These are phyloP conservation scores for Plecotus auritus DNA, from an alignment of 2,113 vertebrate species.

Conservation along the genomic window DNA sequence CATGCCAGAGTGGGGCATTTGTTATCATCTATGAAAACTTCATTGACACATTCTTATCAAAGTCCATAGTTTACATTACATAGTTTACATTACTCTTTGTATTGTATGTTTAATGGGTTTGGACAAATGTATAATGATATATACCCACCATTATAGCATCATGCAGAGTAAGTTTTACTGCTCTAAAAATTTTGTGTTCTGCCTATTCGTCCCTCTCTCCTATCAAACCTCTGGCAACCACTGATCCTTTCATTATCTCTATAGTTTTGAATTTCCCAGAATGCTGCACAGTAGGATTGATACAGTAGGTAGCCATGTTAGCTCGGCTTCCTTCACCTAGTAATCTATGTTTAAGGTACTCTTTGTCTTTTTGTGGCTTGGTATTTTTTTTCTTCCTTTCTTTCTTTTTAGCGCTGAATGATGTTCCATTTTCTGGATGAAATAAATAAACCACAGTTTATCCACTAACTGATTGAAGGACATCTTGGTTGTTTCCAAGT, in stretches of 20 bases:
- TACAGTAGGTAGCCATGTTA: not conserved
- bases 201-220: not conserved
- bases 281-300: not conserved
- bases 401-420: not conserved
- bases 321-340: not conserved
- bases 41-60: not conserved
- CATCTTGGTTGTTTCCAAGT: not conserved
- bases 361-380: not conserved
- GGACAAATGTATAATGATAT: not conserved
- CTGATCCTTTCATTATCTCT: not conserved
- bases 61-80: not conserved
- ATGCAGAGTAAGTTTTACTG: not conserved
- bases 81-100: not conserved
- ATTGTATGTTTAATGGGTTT: not conserved
- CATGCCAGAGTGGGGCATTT: not conserved
- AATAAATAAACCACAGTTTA: not conserved
- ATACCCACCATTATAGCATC: not conserved
- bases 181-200: not conserved
- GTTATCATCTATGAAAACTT: not conserved
- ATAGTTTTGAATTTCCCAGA: not conserved
- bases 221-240: not conserved
- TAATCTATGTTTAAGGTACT: not conserved
- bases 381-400: too few relatives aligned
- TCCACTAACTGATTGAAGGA: not conserved
- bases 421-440: not conserved